A percentile compares a stretch with the other conserved stretches of the same genome.
Evolutionary conservation across 2,888 invertebrate genomes (phyloP).

Genomic region (Rhaphigaster nebulosa): DNA sequence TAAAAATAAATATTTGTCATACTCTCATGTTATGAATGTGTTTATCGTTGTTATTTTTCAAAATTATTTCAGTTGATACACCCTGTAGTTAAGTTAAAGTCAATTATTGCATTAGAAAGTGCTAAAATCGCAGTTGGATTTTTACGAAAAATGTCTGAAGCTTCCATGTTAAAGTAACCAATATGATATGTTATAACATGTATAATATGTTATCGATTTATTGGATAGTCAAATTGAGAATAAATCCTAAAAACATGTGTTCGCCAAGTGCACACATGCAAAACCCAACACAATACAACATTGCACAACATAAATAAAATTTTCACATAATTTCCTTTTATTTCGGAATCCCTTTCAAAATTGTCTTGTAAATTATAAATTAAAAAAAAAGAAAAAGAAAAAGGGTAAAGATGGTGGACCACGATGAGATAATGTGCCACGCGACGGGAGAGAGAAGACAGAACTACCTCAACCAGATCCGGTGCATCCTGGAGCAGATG

Average conservation of each 20-base stretch:
- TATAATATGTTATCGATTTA: no score
- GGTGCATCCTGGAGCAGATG: constrained; percentile 63
- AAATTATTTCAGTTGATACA: no score
- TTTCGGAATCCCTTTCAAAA: not conserved
- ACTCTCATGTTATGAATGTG: no score
- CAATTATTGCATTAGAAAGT: no score
- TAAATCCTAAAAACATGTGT: constrained; percentile 34
- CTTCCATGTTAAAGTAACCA: no score
- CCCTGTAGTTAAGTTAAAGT: no score
- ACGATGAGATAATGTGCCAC: constrained; percentile 63
- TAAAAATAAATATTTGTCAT: no score
- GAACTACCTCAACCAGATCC: constrained; percentile 63
- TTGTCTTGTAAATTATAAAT: not conserved
- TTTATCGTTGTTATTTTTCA: no score
- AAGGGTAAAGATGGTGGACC: constrained; percentile 50
- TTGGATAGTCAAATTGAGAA: no score
- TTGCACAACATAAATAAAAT: not conserved
- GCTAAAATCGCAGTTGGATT: no score
- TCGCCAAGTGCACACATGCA: not conserved
- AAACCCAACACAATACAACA: not conserved
- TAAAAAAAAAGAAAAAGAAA: not conserved
- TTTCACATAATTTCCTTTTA: not conserved
- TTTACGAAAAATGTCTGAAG: no score
- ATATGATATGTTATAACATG: no score
- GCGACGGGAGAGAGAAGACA: constrained; percentile 62